Percentiles rank a stretch among this genome's conserved stretches.
Evolutionary conservation across 2,888 invertebrate genomes (phyloP).

Genomic region (Hypena proboscidalis): DNA sequence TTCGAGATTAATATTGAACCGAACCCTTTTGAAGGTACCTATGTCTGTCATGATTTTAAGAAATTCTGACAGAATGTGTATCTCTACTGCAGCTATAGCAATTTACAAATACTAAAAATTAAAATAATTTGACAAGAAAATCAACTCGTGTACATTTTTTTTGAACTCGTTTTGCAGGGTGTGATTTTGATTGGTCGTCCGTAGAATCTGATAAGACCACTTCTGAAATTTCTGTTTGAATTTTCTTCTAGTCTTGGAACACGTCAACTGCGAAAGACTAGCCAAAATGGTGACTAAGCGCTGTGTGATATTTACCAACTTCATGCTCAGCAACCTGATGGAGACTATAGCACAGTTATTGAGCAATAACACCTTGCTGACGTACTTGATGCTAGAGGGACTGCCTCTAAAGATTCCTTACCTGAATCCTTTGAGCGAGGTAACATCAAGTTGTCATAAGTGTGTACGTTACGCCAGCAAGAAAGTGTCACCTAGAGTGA

Average conservation of each 20-base stretch:
- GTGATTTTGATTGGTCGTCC: neutral
- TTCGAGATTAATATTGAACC: too few species aligned
- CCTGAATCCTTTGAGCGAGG: slow-evolving; percentile 86
- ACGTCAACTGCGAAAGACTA: slow-evolving; percentile 83
- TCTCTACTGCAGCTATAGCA: too few species aligned
- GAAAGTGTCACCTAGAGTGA: too few species aligned
- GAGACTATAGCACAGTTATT: slow-evolving; percentile 88
- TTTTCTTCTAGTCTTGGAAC: slow-evolving; percentile 68
- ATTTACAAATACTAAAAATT: too few species aligned
- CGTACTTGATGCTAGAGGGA: slow-evolving; percentile 88
- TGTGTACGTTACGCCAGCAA: too few species aligned
- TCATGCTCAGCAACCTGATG: slow-evolving; percentile 87
- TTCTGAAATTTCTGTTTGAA: neutral
- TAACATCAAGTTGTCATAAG: slow-evolving; percentile 33
- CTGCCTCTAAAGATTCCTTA: slow-evolving; percentile 89
- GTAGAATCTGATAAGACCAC: neutral
- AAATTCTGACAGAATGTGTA: too few species aligned
- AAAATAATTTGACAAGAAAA: too few species aligned
- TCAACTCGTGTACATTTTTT: too few species aligned
- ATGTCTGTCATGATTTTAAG: too few species aligned
- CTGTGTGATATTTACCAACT: slow-evolving; percentile 89
- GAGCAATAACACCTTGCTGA: slow-evolving; percentile 86
- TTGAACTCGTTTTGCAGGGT: too few species aligned
- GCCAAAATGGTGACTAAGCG: slow-evolving; percentile 87
- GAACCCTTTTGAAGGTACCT: too few species aligned